Conservation (phyloP, 2,113 vertebrate species). For the Ammodytes marinus region DNA sequence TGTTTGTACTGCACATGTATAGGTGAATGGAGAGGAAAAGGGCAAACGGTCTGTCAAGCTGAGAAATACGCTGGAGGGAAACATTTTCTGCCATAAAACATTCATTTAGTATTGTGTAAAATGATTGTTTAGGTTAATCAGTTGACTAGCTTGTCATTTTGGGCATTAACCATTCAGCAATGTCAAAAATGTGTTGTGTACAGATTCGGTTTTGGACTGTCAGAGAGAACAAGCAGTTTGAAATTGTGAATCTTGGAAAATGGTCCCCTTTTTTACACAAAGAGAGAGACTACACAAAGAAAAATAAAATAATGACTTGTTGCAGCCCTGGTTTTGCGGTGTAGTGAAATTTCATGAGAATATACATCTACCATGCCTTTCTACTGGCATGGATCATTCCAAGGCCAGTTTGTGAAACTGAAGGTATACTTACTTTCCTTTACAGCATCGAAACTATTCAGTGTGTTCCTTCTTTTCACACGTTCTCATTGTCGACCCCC, state of each 20-base stretch:
- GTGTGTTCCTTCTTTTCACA: constrained; percentile 34
- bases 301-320: background rate
- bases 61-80: background rate
- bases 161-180: background rate
- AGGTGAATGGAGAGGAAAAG: constrained; percentile 6
- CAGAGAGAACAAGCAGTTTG: background rate
- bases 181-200: background rate
- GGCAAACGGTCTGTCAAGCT: background rate
- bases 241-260: background rate
- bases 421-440: constrained; percentile 9
- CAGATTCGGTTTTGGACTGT: background rate
- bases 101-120: background rate
- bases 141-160: background rate
- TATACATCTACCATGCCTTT: background rate
- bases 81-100: background rate
- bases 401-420: constrained; percentile 21
- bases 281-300: background rate
- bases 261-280: background rate
- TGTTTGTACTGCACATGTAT: constrained; percentile 12
- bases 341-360: background rate
- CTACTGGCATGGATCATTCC: constrained; percentile 11
- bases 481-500: constrained; percentile 43
- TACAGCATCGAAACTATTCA: constrained; percentile 4
- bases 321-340: background rate
- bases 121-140: background rate